These are phyloP conservation scores for Oreotrochilus melanogaster DNA, from an alignment of 2,113 vertebrate species.

Conservation along the genomic window DNA sequence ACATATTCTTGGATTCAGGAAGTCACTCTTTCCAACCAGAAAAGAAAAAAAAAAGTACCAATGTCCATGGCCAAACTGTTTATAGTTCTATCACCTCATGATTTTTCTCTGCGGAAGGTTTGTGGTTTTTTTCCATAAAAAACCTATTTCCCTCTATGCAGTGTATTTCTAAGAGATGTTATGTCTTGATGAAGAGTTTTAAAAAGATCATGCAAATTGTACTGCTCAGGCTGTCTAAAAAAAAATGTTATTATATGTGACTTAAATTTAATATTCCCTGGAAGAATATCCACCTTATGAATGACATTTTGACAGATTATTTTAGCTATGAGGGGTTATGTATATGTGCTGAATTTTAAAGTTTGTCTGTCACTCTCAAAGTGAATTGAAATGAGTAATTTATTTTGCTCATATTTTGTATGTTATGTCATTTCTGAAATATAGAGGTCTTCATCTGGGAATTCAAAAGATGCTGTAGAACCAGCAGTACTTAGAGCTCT, in stretches of 20 bases:
- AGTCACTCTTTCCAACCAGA: neutral
- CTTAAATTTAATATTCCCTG: constrained; percentile 7
- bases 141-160: neutral
- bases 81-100: constrained; percentile 12
- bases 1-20: neutral
- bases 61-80: neutral
- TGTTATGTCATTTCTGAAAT: constrained; percentile 1
- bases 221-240: neutral
- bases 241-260: neutral
- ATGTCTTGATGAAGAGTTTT: neutral
- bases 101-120: neutral
- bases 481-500: neutral
- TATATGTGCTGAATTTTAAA: constrained; percentile 1
- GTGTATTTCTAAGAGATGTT: neutral
- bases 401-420: constrained; percentile 25
- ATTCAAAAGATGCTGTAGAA: neutral
- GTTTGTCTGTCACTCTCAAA: neutral
- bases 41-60: neutral
- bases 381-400: constrained; percentile 2
- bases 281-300: constrained; percentile 28
- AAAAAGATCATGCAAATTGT: neutral
- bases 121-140: neutral
- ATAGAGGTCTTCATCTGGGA: neutral
- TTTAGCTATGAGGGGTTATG: neutral
- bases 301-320: constrained; percentile 24